Base-by-base conservation (phyloP, 1,140 invertebrate species). In the Ceratoteleas bidentatus region DNA sequence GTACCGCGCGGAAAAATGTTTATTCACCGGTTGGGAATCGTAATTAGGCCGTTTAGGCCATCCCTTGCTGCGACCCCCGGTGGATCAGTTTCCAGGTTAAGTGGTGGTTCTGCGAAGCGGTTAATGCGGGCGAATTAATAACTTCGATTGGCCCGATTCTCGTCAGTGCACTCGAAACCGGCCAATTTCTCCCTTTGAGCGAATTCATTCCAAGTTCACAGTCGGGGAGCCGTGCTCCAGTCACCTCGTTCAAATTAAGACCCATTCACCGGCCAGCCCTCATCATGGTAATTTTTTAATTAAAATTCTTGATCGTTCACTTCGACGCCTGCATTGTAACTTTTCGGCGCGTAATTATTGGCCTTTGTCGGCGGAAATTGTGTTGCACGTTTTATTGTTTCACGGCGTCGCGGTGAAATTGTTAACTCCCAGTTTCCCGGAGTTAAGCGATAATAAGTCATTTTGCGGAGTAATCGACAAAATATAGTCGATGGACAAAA, bases 41-140 rank as follows among this genome's bases (percentile, higher is more conserved):
- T 75, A 73, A 81, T 72, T 82, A 57, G 65, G 50, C n/a, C 66
- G 72, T 73, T 57, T 56, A 65, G 7, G 4, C 32, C 53, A 45
- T 52, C 70, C 62, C 65, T 70, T 49, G 70, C 60, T 74, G 74
- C 69, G 64, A 68, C 45, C 58, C 49, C 62, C 53, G 34, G 50
- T 45, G 52, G 56, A 78, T 82, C 56, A 70, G 69, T 83, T 83
- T 83, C 64, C 69, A 74, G 74, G 74, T 83, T 83, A 83, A 83
- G 80, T 74, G 73, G 68, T 36, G 57, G 57, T 83, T 69, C 62
- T 72, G 43, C 54, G 56, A 58, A 83, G 69, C 69, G 70, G 68
- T 83, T 77, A 83, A 83, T 82, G 68, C 80, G 49, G 45, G 65
- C 69, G 74, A 83, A 83, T 83, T 83, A 83, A 83, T 78, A 83